Percentiles rank a stretch among this genome's conserved stretches.
phyloP scores from a whole-genome alignment of 2,888 invertebrate species.

The Romanomermis culicivorax region DNA sequence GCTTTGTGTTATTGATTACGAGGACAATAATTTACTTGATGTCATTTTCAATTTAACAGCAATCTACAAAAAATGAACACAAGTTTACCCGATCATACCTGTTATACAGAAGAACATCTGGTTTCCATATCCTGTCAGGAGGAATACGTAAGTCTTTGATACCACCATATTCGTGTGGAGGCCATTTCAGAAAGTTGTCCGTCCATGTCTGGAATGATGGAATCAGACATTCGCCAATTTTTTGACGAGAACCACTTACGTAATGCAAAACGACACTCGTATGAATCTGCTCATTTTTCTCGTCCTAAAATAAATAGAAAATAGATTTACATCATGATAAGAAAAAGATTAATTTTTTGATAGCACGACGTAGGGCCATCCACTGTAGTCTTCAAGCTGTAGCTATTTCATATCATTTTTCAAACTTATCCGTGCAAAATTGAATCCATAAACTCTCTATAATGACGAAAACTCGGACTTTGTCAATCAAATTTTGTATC shows the following conservation, averaged over 20 bases:
- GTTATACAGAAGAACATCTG: constrained; percentile 3
- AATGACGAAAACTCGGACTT: too few species aligned
- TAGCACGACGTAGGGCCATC: too few species aligned
- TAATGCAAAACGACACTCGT: not conserved
- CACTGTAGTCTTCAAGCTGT: too few species aligned
- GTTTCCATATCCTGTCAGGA: not conserved
- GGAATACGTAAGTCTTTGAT: not conserved
- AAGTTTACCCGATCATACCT: not conserved
- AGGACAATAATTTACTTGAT: too few species aligned
- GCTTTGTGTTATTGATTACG: too few species aligned
- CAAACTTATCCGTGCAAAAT: too few species aligned
- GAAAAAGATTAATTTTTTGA: too few species aligned
- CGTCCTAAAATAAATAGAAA: constrained; percentile 3
- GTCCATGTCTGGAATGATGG: constrained; percentile 5
- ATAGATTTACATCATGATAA: too few species aligned
- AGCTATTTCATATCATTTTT: too few species aligned
- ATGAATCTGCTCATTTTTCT: not conserved
- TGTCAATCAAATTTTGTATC: too few species aligned
- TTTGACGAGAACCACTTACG: not conserved
- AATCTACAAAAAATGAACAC: not conserved
- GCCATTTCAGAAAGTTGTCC: not conserved
- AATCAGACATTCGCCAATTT: not conserved
- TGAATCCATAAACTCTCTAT: too few species aligned
- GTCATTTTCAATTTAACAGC: too few species aligned
- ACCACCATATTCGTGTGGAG: constrained; percentile 2